These are phyloP conservation scores for Ibidorhyncha struthersii DNA, from an alignment of 2,113 vertebrate species.

Conservation along the genomic window DNA sequence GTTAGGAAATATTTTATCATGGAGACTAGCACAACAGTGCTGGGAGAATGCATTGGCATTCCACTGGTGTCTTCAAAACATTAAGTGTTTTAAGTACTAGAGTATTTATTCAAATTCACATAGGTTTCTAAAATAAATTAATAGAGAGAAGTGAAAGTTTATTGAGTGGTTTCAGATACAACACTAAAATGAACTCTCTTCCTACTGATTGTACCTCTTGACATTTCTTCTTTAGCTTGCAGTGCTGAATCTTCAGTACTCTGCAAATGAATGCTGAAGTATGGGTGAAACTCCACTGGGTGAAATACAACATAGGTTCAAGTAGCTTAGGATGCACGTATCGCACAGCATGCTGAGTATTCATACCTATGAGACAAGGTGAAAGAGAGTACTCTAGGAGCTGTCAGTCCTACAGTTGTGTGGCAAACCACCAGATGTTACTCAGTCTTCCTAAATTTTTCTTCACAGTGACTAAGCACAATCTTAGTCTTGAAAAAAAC, in stretches of 20 bases:
- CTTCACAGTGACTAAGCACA: not conserved
- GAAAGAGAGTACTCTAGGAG: not conserved
- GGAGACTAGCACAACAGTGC: not conserved
- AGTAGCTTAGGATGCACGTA: not conserved
- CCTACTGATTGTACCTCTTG: constrained; percentile 10
- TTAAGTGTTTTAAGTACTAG: not conserved
- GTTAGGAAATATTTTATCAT: not conserved
- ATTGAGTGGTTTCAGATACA: not conserved
- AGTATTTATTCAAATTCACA: constrained; percentile 39
- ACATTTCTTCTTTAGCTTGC: constrained; percentile 17
- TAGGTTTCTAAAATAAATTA: constrained; percentile 42
- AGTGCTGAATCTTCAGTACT: not conserved
- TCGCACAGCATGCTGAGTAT: not conserved
- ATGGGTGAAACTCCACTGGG: not conserved
- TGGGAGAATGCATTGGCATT: not conserved
- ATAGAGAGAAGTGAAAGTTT: not conserved
- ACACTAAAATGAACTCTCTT: not conserved
- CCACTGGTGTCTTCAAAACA: not conserved
- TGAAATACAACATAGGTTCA: not conserved
- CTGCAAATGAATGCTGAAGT: not conserved
- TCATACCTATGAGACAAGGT: not conserved
- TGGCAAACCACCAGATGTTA: not conserved
- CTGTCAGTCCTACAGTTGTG: not conserved
- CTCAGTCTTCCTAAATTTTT: not conserved
- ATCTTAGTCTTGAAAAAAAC: not conserved